Conservation (phyloP, 2,797 vertebrate genomes). For the Falco rusticolus region DNA sequence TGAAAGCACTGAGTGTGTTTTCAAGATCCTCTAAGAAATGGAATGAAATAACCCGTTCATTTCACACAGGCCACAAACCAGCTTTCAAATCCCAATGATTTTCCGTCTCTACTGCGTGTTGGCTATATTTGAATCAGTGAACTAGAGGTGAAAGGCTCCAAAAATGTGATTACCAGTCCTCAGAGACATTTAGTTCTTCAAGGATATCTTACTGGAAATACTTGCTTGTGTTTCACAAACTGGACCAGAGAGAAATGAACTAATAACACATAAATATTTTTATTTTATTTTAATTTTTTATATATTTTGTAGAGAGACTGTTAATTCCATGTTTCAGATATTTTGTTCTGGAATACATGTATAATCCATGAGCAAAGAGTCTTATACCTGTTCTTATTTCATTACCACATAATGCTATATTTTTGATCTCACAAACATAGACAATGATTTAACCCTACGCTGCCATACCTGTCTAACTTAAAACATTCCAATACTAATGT, state of each 20-base stretch:
- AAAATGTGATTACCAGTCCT: slow-evolving; percentile 22
- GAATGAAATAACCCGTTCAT: slow-evolving; percentile 20
- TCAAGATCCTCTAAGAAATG: background rate
- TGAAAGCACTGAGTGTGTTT: background rate
- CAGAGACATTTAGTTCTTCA: slow-evolving; percentile 13
- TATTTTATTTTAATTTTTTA: background rate
- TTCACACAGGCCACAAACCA: slow-evolving; percentile 18
- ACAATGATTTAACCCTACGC: background rate
- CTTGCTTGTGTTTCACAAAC: background rate
- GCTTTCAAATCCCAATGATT: slow-evolving; percentile 50
- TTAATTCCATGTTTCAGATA: background rate
- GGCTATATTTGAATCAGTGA: slow-evolving; percentile 31
- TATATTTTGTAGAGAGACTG: background rate
- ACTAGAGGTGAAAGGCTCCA: slow-evolving; percentile 51
- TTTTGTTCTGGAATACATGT: background rate
- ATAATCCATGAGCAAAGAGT: background rate
- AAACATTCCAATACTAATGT: background rate
- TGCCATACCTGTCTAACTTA: background rate
- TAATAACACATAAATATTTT: background rate
- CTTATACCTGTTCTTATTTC: background rate
- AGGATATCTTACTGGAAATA: background rate
- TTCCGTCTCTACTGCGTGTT: slow-evolving; percentile 25
- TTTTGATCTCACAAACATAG: background rate
- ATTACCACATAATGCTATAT: background rate
- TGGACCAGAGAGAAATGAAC: background rate